Conservation (phyloP, 2,888 invertebrate species). For the Balanococcus diminutus region DNA sequence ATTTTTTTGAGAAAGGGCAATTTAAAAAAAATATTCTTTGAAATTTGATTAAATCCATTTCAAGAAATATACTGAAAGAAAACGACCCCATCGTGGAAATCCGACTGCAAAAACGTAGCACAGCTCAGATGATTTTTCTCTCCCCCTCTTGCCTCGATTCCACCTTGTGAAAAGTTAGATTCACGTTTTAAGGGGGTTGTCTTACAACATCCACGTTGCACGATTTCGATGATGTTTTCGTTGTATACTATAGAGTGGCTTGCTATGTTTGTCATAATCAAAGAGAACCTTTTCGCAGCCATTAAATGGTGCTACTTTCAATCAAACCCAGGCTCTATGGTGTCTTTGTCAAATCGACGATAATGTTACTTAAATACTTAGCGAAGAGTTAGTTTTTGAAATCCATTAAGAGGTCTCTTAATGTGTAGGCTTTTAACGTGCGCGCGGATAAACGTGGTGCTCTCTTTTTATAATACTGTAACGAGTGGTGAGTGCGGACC, state of each 20-base stretch:
- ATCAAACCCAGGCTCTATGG: not conserved
- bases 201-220: not conserved
- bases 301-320: constrained; percentile 45
- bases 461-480: not conserved
- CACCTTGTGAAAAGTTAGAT: not conserved
- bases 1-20: no score
- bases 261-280: constrained; percentile 34
- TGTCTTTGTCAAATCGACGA: constrained; percentile 47
- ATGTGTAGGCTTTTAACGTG: constrained; percentile 50
- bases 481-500: not conserved
- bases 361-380: constrained; percentile 52
- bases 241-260: not conserved
- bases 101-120: no score
- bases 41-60: no score
- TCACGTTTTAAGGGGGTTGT: not conserved
- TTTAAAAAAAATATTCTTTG: no score
- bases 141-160: not conserved
- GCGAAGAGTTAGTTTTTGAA: constrained; percentile 46
- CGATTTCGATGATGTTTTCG: not conserved
- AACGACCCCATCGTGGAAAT: no score
- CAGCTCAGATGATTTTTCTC: no score
- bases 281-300: constrained; percentile 36
- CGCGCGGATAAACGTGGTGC: not conserved
- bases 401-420: constrained; percentile 49
- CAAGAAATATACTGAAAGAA: no score